Base-by-base conservation (phyloP, 2,888 invertebrate genomes). In the Candidula unifasciata region DNA sequence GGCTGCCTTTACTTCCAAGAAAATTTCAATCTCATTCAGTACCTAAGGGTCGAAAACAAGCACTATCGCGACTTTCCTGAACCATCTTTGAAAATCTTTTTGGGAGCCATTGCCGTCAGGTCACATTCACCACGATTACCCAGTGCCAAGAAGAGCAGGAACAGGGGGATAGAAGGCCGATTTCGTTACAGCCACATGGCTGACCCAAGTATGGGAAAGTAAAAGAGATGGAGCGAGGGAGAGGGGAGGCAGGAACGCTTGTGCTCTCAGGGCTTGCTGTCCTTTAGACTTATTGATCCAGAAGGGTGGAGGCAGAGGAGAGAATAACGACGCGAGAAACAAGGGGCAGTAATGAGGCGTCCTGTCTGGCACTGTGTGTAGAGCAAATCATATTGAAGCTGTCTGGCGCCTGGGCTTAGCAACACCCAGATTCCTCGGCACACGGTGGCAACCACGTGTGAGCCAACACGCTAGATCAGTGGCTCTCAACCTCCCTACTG, bases 291-390 rank as follows among this genome's bases (percentile, higher is more conserved):
- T 44, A 10, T 44, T 6, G 27, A 21, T 8, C 33, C 33, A 68
- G 33, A 33, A 33, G 0, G 68, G 33, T 30, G 6, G 16, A 33
- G 68, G 21, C 18, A 27, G 33, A 21, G 21, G 68, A 33, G 68
- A 60, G 30, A 33, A 10, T 66, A 66, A 33, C 8, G 33, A 33
- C 16, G 68, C 66, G 27, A 66, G 66, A 10, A 10, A 33, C 16
- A 68, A 33, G 30, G 66, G 66, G 68, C 68, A 8, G 27, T 27
- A 71, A 71, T 71, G 37, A 71, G 37, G 71, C 68, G 30, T 68
- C 37, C 71, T 71, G 71, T 71, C 71, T 71, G 71, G 71, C 71
- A 71, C 37, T 24, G 44, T 44, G 44, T 44, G 44, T 44, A 10
- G 37, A 71, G 71, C 37, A 71, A 71, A 35, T 37, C 35, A 37